A percentile compares a stretch with the other conserved stretches of the same genome.
These are phyloP conservation scores for Pomacea maculata DNA, from an alignment of 1,140 invertebrate species.

Conservation along the genomic window DNA sequence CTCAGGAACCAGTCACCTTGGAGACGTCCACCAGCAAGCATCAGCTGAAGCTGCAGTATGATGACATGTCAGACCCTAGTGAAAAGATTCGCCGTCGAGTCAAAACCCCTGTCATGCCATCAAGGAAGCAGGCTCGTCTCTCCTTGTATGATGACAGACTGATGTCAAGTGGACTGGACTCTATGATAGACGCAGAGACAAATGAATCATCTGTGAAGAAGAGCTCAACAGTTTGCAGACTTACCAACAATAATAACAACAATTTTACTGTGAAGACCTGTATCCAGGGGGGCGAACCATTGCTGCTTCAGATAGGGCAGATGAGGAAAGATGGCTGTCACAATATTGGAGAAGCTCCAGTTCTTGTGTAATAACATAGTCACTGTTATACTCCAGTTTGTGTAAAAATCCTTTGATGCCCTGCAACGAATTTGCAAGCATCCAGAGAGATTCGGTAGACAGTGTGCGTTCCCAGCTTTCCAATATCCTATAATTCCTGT, in stretches of 20 bases:
- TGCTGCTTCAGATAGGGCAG: too few relatives aligned
- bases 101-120: constrained; percentile 82
- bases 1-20: too few relatives aligned
- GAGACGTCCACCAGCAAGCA: constrained; percentile 5
- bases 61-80: constrained; percentile 66
- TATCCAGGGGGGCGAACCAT: too few relatives aligned
- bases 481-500: too few relatives aligned
- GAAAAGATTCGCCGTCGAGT: constrained; percentile 76
- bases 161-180: constrained; percentile 69
- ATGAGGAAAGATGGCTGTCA: too few relatives aligned
- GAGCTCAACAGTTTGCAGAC: constrained; percentile 3
- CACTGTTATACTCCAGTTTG: too few relatives aligned
- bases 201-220: background rate
- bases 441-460: too few relatives aligned
- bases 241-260: constrained; percentile 2
- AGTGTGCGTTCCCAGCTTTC: too few relatives aligned
- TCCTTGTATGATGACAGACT: constrained; percentile 88
- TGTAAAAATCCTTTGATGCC: too few relatives aligned
- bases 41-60: constrained; percentile 64
- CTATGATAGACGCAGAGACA: background rate
- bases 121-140: constrained; percentile 71
- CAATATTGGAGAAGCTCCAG: too few relatives aligned
- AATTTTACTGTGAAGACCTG: background rate
- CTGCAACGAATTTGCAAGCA: too few relatives aligned
- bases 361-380: too few relatives aligned